Conservation (phyloP, 2,113 vertebrate genomes). For the Phalacrocorax brasilianus region DNA sequence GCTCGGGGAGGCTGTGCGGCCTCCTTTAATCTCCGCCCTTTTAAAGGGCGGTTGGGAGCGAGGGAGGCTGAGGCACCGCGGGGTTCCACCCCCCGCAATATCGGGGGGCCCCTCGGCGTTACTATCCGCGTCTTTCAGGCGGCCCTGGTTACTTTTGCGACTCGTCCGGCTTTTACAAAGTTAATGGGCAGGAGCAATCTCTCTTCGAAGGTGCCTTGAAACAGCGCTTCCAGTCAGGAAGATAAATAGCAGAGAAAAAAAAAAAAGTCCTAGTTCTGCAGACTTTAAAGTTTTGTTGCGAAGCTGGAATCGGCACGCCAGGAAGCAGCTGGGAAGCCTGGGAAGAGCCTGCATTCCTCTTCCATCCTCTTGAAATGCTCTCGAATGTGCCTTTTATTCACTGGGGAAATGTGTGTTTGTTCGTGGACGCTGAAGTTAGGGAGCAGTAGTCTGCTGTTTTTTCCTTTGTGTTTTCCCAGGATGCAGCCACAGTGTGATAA, state of each 20-base stretch:
- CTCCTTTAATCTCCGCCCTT: too few relatives aligned
- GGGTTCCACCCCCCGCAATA: rapidly evolving
- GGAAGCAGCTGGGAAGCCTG: not conserved
- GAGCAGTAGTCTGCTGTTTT: not conserved
- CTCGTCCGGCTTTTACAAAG: not conserved
- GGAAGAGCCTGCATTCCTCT: not conserved
- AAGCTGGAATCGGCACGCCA: not conserved
- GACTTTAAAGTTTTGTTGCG: not conserved
- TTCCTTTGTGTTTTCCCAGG: not conserved
- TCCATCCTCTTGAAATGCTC: not conserved
- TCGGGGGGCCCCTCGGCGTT: not conserved
- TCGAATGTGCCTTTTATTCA: not conserved
- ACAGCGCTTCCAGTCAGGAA: not conserved
- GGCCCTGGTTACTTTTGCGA: not conserved
- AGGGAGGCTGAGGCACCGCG: not conserved
- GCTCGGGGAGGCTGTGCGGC: not conserved
- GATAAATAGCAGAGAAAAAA: not conserved
- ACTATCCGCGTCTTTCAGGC: not conserved
- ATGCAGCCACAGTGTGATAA: rapidly evolving
- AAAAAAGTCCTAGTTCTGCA: too few relatives aligned
- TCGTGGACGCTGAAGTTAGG: not conserved
- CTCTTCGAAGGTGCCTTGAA: not conserved
- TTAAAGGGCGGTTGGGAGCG: rapidly evolving
- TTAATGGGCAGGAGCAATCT: not conserved
- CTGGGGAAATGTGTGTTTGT: rapidly evolving